phyloP scores from a whole-genome alignment of 2,797 vertebrate genomes.

The Channallabes apus region DNA sequence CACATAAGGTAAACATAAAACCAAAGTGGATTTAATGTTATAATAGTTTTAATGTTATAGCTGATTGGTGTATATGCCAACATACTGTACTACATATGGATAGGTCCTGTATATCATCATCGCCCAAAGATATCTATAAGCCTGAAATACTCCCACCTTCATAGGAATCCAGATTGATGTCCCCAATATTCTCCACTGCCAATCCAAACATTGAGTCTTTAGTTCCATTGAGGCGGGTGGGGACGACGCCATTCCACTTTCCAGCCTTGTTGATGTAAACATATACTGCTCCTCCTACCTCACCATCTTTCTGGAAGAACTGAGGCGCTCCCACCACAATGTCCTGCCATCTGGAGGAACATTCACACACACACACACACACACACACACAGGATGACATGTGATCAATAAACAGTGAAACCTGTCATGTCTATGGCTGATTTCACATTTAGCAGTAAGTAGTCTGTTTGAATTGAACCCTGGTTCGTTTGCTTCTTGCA shows the following conservation, averaged over 20 bases:
- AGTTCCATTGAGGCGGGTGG: conserved; percentile 84
- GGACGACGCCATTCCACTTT: conserved; percentile 79
- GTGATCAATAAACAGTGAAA: conserved; percentile 14
- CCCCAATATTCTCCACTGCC: conserved; percentile 90
- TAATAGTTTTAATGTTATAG: too few relatives aligned
- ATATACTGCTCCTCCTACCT: conserved; percentile 90
- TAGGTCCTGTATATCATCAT: not conserved
- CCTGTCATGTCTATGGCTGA: not conserved
- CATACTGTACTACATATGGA: not conserved
- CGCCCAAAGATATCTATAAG: not conserved
- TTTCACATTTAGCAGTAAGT: not conserved
- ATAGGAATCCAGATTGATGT: conserved; percentile 90
- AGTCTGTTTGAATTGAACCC: not conserved
- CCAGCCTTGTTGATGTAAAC: conserved; percentile 90
- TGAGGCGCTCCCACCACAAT: conserved; percentile 94
- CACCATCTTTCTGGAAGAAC: conserved; percentile 88
- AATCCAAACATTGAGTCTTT: conserved; percentile 96
- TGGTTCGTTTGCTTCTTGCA: conserved; percentile 10
- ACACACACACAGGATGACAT: conserved; percentile 17
- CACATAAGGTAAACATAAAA: too few relatives aligned
- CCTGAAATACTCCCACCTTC: conserved; percentile 73
- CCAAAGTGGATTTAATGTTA: too few relatives aligned
- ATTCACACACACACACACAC: conserved; percentile 15
- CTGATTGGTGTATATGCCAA: too few relatives aligned
- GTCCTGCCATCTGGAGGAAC: conserved; percentile 87